Conservation (phyloP, 2,888 invertebrate genomes). For the Acrobasis repandana region DNA sequence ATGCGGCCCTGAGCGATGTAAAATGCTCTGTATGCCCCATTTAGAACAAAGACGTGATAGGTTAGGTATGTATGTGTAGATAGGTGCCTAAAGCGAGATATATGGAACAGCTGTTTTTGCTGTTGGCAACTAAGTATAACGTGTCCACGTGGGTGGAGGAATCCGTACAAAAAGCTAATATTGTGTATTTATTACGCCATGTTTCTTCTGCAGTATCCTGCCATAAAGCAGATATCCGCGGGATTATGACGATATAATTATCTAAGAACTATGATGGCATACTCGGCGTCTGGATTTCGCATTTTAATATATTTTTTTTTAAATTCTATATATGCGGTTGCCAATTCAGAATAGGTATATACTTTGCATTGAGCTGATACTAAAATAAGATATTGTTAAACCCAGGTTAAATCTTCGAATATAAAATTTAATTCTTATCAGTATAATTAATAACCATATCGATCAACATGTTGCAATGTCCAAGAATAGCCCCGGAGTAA, state of each 20-base stretch:
- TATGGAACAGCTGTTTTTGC: neutral
- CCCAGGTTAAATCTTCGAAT: too few species aligned
- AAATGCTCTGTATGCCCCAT: too few species aligned
- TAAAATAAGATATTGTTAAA: neutral
- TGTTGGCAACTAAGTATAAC: neutral
- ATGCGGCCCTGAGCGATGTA: too few species aligned
- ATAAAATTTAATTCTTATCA: too few species aligned
- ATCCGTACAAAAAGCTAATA: neutral
- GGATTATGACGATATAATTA: neutral
- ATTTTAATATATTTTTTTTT: neutral
- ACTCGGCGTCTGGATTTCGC: neutral
- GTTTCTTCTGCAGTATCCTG: neutral
- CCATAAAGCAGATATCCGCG: neutral
- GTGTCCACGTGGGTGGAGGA: neutral
- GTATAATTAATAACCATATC: too few species aligned
- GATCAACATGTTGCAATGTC: too few species aligned
- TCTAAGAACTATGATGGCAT: conserved; percentile 4
- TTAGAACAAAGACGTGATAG: too few species aligned
- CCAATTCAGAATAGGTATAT: neutral
- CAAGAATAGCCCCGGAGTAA: too few species aligned
- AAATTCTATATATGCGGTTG: neutral
- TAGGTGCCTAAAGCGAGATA: too few species aligned
- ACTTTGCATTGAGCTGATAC: too few species aligned
- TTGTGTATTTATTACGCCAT: neutral
- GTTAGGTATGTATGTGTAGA: too few species aligned